A percentile compares a stretch with the other conserved stretches of the same genome.
Evolutionary conservation across 2,888 invertebrate species (phyloP).

Genomic region (Camponotus fellah): DNA sequence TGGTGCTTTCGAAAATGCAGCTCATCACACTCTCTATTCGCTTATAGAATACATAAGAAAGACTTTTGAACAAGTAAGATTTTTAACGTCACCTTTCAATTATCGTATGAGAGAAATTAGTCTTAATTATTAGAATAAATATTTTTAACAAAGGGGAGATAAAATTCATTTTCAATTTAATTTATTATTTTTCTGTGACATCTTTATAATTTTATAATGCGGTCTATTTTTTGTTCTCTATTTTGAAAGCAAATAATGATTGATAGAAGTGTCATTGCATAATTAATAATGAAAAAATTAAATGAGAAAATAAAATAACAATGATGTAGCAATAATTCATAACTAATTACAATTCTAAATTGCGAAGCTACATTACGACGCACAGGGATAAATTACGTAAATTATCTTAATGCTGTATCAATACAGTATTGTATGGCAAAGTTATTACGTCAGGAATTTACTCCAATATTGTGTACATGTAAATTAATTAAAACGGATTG

Average conservation of each 20-base stretch:
- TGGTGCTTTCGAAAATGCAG: background rate
- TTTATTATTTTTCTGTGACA: background rate
- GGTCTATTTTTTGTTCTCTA: background rate
- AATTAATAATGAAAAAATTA: background rate
- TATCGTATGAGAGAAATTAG: background rate
- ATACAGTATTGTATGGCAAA: constrained; percentile 30
- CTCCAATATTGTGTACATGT: constrained; percentile 53
- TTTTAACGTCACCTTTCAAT: constrained; percentile 11
- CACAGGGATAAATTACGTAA: constrained; percentile 38
- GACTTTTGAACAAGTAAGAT: background rate
- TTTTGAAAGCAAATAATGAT: background rate
- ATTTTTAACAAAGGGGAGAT: background rate
- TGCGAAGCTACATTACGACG: background rate
- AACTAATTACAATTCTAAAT: constrained; percentile 41
- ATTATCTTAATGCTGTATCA: constrained; percentile 49
- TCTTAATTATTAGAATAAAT: constrained; percentile 10
- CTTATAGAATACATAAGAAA: too few species aligned
- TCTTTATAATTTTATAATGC: background rate
- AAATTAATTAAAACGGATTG: constrained; percentile 56
- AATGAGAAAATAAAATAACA: constrained; percentile 16
- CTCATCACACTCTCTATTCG: background rate
- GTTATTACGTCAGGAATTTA: constrained; percentile 56
- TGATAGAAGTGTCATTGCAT: background rate
- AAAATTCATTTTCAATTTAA: background rate
- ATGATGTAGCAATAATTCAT: constrained; percentile 6